Percentiles rank a stretch among this genome's conserved stretches.
These are phyloP conservation scores for Mylabris sibirica DNA, from an alignment of 2,888 invertebrate genomes.

Conservation along the genomic window DNA sequence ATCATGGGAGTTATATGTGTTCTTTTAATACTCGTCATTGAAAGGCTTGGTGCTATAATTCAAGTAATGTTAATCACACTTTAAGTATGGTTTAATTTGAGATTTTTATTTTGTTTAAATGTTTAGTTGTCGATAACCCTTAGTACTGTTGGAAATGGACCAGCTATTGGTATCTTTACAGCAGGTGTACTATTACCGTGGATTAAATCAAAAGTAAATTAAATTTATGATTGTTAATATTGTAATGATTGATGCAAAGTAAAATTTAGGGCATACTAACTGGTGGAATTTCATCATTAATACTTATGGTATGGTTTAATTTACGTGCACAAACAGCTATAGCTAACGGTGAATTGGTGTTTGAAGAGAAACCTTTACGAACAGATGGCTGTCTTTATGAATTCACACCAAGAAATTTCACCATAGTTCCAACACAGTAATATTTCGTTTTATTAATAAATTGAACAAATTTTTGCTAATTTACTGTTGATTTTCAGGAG, in stretches of 20 bases:
- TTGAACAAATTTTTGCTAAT: neutral
- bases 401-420: neutral
- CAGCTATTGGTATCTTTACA: neutral
- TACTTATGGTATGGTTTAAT: neutral
- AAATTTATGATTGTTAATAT: neutral
- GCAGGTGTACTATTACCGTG: neutral
- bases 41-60: neutral
- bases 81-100: too few relatives aligned
- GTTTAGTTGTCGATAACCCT: neutral
- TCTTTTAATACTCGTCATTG: neutral
- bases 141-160: neutral
- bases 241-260: neutral
- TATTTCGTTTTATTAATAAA: too few relatives aligned
- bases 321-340: neutral
- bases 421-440: neutral
- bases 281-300: neutral
- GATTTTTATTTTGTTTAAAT: neutral
- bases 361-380: neutral
- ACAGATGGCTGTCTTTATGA: neutral
- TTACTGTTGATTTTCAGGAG: neutral
- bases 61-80: neutral
- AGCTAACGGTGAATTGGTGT: neutral
- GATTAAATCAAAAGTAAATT: neutral
- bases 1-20: neutral
- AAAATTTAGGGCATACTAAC: neutral